Evolutionary conservation across 2,888 invertebrate genomes (phyloP).

Genomic region (Ditula angustiorana): DNA sequence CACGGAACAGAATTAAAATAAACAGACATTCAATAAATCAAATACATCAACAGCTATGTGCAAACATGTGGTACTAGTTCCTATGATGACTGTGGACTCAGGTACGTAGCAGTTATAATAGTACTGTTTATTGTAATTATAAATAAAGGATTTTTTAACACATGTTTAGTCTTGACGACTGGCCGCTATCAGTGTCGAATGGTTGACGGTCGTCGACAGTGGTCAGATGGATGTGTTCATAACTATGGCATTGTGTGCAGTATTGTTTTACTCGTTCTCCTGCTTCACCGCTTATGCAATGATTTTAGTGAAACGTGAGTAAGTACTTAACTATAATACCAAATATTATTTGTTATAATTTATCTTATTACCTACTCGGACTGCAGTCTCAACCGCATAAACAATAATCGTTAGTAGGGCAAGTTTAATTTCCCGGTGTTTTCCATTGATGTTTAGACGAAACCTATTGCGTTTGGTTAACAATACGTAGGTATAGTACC

Average conservation of each 20-base stretch:
- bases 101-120: slow-evolving; percentile 55
- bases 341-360: not conserved
- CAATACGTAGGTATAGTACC: too few relatives aligned
- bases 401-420: too few relatives aligned
- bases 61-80: slow-evolving; percentile 68
- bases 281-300: slow-evolving; percentile 24
- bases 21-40: not conserved
- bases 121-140: slow-evolving; percentile 34
- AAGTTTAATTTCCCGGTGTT: not conserved
- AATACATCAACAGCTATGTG: slow-evolving; percentile 57
- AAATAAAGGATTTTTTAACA: slow-evolving; percentile 18
- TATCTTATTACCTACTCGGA: not conserved
- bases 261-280: slow-evolving; percentile 28
- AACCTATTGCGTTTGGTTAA: too few relatives aligned
- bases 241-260: slow-evolving; percentile 38
- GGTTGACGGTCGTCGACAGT: slow-evolving; percentile 6
- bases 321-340: slow-evolving; percentile 3
- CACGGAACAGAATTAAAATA: not conserved
- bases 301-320: slow-evolving; percentile 32
- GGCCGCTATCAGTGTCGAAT: slow-evolving; percentile 16
- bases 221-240: slow-evolving; percentile 28
- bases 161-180: not conserved
- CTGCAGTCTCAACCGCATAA: not conserved
- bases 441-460: not conserved
- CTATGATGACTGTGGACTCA: slow-evolving; percentile 63